A percentile compares a stretch with the other conserved stretches of the same genome.
Conservation (phyloP, 2,797 vertebrate genomes). For the Fundulus diaphanus region DNA sequence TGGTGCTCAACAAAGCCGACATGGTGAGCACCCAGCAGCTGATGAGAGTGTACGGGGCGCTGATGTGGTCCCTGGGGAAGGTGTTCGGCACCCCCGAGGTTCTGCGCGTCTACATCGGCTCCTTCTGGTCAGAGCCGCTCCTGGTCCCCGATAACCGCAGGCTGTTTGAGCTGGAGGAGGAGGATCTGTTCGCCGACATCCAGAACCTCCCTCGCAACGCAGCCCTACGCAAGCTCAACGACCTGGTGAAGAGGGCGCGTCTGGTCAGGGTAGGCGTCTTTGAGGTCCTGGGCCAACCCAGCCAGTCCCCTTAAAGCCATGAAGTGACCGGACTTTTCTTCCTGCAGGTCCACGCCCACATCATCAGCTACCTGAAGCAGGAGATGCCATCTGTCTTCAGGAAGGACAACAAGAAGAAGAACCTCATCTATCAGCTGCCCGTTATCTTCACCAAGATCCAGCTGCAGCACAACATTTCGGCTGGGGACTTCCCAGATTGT, state of each 20-base stretch:
- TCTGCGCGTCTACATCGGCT: conserved; percentile 93
- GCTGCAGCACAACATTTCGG: conserved; percentile 91
- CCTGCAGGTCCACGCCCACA: conserved; percentile 90
- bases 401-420: conserved; percentile 94
- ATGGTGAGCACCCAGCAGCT: conserved; percentile 95
- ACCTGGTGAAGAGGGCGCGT: conserved; percentile 91
- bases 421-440: conserved; percentile 89
- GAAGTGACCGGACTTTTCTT: conserved; percentile 5
- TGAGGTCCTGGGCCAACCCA: background rate
- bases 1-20: conserved; percentile 97
- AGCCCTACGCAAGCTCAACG: conserved; percentile 92
- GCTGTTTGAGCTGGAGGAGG: conserved; percentile 93
- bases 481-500: conserved; percentile 93
- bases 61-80: conserved; percentile 97
- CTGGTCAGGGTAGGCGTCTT: conserved; percentile 87
- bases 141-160: conserved; percentile 88
- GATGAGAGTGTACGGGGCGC: conserved; percentile 94
- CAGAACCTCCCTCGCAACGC: conserved; percentile 92
- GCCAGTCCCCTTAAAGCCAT: background rate
- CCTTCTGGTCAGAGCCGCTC: conserved; percentile 95
- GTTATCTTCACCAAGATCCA: conserved; percentile 94
- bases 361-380: conserved; percentile 92
- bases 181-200: conserved; percentile 92
- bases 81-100: conserved; percentile 94
- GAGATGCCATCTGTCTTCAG: conserved; percentile 95